phyloP scores from a whole-genome alignment of 2,888 invertebrate genomes.

The Calliopum simillimum region DNA sequence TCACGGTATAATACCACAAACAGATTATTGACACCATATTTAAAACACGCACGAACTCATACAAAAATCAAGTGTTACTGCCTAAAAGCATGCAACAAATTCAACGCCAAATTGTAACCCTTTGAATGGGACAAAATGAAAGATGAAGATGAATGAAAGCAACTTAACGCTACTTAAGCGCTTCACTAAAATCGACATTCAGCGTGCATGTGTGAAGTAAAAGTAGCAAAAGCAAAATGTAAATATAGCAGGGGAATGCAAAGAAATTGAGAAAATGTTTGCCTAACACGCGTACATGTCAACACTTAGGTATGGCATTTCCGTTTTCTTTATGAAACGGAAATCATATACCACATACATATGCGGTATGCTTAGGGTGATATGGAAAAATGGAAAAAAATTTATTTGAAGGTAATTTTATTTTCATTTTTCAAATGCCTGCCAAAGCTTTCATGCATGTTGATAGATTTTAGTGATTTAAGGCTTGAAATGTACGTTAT shows the following conservation, averaged over 20 bases:
- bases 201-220: too few species aligned
- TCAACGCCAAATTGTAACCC: conserved; percentile 13
- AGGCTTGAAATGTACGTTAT: too few species aligned
- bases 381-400: too few species aligned
- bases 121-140: neutral
- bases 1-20: conserved; percentile 47
- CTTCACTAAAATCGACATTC: neutral
- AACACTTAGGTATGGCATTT: conserved; percentile 63
- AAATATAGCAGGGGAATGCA: neutral
- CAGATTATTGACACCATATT: conserved; percentile 54
- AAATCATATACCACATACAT: neutral
- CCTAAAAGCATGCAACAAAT: conserved; percentile 16
- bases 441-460: too few species aligned
- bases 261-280: neutral
- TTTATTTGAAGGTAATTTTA: too few species aligned
- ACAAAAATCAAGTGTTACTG: conserved; percentile 1
- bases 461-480: too few species aligned
- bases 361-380: neutral
- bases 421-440: too few species aligned
- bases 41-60: conserved; percentile 14
- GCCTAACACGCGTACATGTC: conserved; percentile 55
- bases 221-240: too few species aligned
- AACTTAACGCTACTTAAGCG: neutral
- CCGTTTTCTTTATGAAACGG: conserved; percentile 56
- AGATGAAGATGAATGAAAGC: too few species aligned